Evolutionary conservation across 2,113 vertebrate species (phyloP), one percentile per base, ranked within the genome.

Genomic region (Puntigrus tetrazona): DNA sequence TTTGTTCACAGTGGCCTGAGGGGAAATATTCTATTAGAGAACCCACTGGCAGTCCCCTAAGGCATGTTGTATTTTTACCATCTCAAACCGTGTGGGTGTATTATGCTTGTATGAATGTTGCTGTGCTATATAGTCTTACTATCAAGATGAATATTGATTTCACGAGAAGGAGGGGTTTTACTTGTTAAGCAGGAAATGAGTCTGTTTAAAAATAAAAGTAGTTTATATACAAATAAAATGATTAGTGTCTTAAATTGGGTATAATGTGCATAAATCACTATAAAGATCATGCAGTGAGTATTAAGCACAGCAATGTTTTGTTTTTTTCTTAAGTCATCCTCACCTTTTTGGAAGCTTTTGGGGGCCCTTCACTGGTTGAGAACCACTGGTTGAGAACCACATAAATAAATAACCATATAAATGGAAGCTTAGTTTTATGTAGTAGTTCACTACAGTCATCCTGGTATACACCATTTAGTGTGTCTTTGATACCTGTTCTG

Each of bases 1-100:
- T 70, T 47, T 84, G 76, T 83, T 72, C 31, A 13, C 59, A 8
- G 50, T 50, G 52, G 31, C 31, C 27, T 16, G 29, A 38, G 47
- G 80, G 82, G 52, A 78, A 38, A 55, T 34, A n/a, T 84, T 81
- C 63, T 79, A n/a, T 85, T 78, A 86, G 72, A 61, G 52, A 82
- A 22, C 55, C 75, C 25, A 73, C 11, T n/a, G 16, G 78, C 65
- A 75, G 36, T 75, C 34, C 59, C 61, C 25, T 16, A 45, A 73
- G 50, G 70, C 63, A 5, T 78, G 50, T 73, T 63, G 31, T 84
- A 73, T 82, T 73, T 84, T 65, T 84, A 78, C 70, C 18, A 47
- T 74, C 10, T 69, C 8, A 6, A 31, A 36, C 67, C 55, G 11
- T 77, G 59, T 83, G 57, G 18, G 27, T 22, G 52, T 47, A 41